Evolutionary conservation across 2,888 invertebrate genomes (phyloP), one percentile per base, ranked within the genome.

Genomic region (Brachypterus glaber): DNA sequence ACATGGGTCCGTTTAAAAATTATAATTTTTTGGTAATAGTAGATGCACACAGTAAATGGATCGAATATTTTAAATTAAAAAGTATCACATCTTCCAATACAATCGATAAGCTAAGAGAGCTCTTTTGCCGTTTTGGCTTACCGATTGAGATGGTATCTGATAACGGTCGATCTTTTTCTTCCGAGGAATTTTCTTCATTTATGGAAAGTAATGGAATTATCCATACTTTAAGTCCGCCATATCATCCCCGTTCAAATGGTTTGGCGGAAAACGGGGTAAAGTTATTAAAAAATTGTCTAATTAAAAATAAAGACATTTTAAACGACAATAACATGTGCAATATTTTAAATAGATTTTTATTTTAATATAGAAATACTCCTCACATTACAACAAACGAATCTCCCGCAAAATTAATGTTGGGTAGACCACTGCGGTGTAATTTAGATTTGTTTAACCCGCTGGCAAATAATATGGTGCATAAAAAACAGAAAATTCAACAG

Each of bases 61-160:
- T 45, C 12, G 50, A 52, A 37, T 50, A 47, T 16, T 43, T 48
- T 40, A 32, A 45, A 9, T 42, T 49, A 18, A 40, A 24, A 12
- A 24, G 21, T 13, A 43, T 40, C 12, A 49, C 47, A n/a, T 30
- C 45, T n/a, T 30, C 37, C 8, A 37, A 17, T 2, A 42, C 44
- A 4, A 47, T 52, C 12, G 39, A 42, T 33, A 46, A 24, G 8
- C 31, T 48, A 25, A 26, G 41, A 18, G 11, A 17, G 2, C 3
- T 18, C 14, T 51, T 52, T 51, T 40, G 50, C 17, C 44, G 51
- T 15, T 54, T 50, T 46, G 52, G 54, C 0, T 45, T 57, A 12
- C 55, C 53, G 5, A 44, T 42, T 7, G 18, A 15, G 1, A 17
- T 55, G 9, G 50, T 56, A 9, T 47, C 53, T 1, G 55, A 54